phyloP scores from a whole-genome alignment of 2,113 vertebrate genomes.

The Excalfactoria chinensis region DNA sequence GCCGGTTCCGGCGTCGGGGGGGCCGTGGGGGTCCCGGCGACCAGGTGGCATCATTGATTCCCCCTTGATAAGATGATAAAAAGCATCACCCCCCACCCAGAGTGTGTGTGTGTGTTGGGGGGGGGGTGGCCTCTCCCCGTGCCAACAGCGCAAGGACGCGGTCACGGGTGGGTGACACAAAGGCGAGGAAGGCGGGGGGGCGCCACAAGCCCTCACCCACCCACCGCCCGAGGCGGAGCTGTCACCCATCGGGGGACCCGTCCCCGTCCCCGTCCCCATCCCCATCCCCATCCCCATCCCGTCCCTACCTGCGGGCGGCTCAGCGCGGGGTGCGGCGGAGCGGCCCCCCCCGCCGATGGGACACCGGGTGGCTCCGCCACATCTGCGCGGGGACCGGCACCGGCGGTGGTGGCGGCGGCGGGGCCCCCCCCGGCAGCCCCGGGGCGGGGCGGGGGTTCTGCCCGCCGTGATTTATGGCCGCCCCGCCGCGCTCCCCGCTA shows the following conservation, averaged over 20 bases:
- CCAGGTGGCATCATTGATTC: no score
- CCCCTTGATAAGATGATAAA: no score
- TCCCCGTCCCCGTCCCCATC: no score
- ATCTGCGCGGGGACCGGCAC: conserved; percentile 48
- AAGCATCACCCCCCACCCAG: no score
- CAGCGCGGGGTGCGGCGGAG: conserved; percentile 2
- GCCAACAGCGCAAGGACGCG: no score
- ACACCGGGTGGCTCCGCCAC: conserved; percentile 73
- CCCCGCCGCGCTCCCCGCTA: neutral
- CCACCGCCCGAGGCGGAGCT: neutral
- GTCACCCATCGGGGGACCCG: neutral
- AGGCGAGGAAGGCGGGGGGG: neutral
- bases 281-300: no score
- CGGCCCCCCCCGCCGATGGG: conserved; percentile 16
- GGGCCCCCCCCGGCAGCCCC: neutral
- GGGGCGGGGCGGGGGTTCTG: neutral
- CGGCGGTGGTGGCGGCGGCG: conserved; percentile 34
- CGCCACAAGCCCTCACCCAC: neutral
- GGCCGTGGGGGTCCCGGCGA: no score
- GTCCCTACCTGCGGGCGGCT: neutral
- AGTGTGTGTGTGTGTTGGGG: no score
- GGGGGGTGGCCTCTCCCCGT: no score
- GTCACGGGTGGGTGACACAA: no score
- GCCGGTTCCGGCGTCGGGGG: no score
- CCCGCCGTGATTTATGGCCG: conserved; percentile 1